Evolutionary conservation across 2,888 invertebrate species (phyloP).

Genomic region (Gisinianus flammeolus): DNA sequence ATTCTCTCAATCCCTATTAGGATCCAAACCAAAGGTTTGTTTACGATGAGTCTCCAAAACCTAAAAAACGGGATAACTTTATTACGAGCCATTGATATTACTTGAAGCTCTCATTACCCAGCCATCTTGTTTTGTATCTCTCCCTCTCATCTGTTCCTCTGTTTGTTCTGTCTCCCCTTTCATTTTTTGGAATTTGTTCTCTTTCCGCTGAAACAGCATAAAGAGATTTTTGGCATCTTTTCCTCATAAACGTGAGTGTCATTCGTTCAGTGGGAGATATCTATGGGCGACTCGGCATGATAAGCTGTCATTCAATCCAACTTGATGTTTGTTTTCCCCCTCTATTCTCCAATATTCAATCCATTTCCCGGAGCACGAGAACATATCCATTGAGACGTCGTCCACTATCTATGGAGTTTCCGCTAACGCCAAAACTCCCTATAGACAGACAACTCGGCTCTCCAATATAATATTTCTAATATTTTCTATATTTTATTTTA

Average conservation of each 20-base stretch:
- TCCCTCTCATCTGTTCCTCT: background rate
- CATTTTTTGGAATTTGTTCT: too few species aligned
- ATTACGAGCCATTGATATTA: background rate
- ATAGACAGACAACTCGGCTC: too few species aligned
- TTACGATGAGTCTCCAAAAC: background rate
- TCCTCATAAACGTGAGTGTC: background rate
- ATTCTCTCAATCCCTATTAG: background rate
- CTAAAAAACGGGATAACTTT: background rate
- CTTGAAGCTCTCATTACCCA: background rate
- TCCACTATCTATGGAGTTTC: background rate
- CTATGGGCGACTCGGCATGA: too few species aligned
- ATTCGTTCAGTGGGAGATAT: background rate
- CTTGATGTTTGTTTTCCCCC: conserved; percentile 7
- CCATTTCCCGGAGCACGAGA: background rate
- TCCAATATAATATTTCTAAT: background rate
- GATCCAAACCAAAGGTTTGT: background rate
- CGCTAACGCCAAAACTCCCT: too few species aligned
- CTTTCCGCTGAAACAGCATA: background rate
- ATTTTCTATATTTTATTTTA: background rate
- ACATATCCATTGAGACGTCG: background rate
- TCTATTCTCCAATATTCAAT: background rate
- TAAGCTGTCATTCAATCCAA: conserved; percentile 13
- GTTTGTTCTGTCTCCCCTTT: too few species aligned
- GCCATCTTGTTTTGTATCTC: background rate
- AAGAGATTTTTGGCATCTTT: background rate